phyloP scores from a whole-genome alignment of 2,113 vertebrate genomes.

The Psilopogon haemacephalus region DNA sequence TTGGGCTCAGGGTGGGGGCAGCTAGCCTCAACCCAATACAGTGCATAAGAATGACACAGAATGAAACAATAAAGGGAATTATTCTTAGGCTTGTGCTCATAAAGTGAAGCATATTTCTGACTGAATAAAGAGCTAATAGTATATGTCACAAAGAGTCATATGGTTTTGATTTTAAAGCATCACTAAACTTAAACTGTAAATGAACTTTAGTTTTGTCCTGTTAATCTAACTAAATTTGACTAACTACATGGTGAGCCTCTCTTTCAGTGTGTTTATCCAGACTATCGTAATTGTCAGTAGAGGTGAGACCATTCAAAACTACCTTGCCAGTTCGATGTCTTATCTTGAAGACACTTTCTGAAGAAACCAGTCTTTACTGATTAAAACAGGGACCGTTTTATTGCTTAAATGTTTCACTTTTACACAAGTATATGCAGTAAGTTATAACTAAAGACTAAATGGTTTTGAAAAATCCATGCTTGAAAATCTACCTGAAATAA shows the following conservation, averaged over 20 bases:
- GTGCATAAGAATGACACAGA: not conserved
- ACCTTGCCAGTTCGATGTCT: no score
- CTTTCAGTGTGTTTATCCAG: not conserved
- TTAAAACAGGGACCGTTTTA: not conserved
- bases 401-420: not conserved
- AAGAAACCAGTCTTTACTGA: not conserved
- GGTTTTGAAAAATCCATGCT: not conserved
- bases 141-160: not conserved
- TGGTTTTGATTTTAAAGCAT: not conserved
- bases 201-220: not conserved
- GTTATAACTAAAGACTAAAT: not conserved
- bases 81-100: not conserved
- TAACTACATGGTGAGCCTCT: not conserved
- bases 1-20: no score
- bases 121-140: not conserved
- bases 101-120: not conserved
- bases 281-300: not conserved
- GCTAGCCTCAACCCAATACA: no score
- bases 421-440: not conserved
- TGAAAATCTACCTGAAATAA: not conserved
- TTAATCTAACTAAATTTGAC: not conserved
- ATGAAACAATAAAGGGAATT: not conserved
- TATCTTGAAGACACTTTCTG: not conserved
- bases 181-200: not conserved
- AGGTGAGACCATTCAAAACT: not conserved